Conservation (phyloP, 2,888 invertebrate species). For the Hoplodrina ambigua region DNA sequence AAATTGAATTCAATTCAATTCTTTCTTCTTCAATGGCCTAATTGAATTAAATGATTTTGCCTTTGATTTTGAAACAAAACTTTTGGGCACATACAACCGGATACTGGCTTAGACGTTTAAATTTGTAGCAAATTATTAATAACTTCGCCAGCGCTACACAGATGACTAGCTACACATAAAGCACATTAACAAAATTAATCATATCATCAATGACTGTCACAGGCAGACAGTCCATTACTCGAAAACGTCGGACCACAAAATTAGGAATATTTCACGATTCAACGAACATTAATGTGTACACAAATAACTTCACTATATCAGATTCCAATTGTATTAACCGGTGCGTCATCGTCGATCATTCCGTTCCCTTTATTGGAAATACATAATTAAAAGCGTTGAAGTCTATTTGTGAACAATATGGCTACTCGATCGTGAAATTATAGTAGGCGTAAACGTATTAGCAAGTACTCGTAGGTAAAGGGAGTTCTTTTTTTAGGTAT, state of each 20-base stretch:
- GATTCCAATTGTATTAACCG: conserved; percentile 62
- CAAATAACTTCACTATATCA: conserved; percentile 65
- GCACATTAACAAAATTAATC: conserved; percentile 49
- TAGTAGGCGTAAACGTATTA: neutral
- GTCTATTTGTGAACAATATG: conserved; percentile 37
- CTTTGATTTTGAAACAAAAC: neutral
- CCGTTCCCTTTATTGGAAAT: conserved; percentile 37
- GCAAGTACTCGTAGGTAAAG: neutral
- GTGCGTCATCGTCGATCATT: conserved; percentile 67
- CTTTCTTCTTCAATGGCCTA: too few species aligned
- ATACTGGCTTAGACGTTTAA: conserved; percentile 6
- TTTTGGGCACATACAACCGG: neutral
- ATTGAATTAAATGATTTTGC: too few species aligned
- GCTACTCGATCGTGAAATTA: conserved; percentile 21
- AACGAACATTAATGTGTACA: conserved; percentile 62
- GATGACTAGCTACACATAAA: conserved; percentile 38
- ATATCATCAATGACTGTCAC: conserved; percentile 53
- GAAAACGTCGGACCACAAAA: conserved; percentile 45
- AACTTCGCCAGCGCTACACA: neutral
- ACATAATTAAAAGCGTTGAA: conserved; percentile 24
- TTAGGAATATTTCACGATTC: conserved; percentile 58
- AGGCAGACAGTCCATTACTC: conserved; percentile 48
- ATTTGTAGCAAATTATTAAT: conserved; percentile 13
- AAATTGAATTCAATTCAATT: too few species aligned
- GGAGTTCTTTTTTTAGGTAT: too few species aligned